A percentile compares a stretch with the other conserved stretches of the same genome.
phyloP scores from a whole-genome alignment of 2,888 invertebrate species.

The Ophion slaviceki region DNA sequence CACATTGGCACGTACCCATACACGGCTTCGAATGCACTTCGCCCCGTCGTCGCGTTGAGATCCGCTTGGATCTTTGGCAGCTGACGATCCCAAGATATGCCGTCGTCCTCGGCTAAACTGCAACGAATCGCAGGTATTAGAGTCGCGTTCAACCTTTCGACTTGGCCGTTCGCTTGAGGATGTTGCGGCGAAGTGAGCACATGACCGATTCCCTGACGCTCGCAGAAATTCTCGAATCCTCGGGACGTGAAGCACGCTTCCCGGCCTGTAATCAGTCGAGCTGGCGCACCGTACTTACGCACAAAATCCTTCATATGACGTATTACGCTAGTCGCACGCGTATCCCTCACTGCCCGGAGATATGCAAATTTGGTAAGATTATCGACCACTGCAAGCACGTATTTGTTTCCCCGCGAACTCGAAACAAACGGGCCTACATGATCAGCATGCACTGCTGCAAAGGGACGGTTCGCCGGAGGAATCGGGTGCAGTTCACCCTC shows the following conservation, averaged over 20 bases:
- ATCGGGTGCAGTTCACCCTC: not conserved
- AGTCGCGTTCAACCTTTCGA: constrained; percentile 58
- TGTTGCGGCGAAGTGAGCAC: constrained; percentile 60
- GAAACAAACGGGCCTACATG: constrained; percentile 66
- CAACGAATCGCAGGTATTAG: constrained; percentile 49
- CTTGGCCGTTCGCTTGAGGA: constrained; percentile 62
- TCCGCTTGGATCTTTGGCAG: constrained; percentile 51
- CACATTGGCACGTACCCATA: constrained; percentile 47
- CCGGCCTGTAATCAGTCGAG: constrained; percentile 62
- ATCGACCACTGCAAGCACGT: constrained; percentile 64
- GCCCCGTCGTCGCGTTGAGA: constrained; percentile 56
- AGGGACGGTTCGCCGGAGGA: not conserved
- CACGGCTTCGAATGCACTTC: constrained; percentile 64
- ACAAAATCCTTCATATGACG: constrained; percentile 53
- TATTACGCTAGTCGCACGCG: constrained; percentile 6
- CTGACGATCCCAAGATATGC: constrained; percentile 20
- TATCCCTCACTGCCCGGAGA: constrained; percentile 4
- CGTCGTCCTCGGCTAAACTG: constrained; percentile 23
- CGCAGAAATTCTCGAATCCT: constrained; percentile 30
- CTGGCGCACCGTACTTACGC: constrained; percentile 54
- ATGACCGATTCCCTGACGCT: constrained; percentile 45
- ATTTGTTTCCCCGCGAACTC: constrained; percentile 44
- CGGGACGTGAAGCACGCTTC: constrained; percentile 57
- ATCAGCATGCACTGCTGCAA: constrained; percentile 47
- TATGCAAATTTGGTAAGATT: constrained; percentile 27